These are phyloP conservation scores for Acleris laterana DNA, from an alignment of 2,888 invertebrate genomes.

Conservation along the genomic window DNA sequence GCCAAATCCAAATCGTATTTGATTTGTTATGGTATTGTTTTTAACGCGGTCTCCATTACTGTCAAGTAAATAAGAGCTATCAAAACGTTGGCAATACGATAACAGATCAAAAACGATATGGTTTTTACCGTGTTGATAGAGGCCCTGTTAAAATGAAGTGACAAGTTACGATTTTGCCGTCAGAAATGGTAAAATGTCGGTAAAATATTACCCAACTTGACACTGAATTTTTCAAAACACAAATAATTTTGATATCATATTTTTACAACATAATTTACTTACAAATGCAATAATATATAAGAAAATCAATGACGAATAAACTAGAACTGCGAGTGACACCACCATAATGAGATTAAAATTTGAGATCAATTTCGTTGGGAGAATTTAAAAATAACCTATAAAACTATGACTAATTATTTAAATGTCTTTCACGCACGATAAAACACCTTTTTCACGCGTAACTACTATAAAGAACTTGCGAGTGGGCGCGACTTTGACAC, in stretches of 20 bases:
- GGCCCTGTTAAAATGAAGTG: no score
- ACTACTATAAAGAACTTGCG: slow-evolving; percentile 3
- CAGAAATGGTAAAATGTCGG: no score
- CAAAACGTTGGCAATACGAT: no score
- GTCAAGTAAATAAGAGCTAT: no score
- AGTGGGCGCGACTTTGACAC: not conserved
- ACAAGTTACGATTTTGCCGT: no score
- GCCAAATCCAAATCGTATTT: no score
- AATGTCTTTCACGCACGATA: slow-evolving; percentile 5
- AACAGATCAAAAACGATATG: no score
- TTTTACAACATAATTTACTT: slow-evolving; percentile 9
- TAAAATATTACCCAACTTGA: no score
- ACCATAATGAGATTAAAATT: slow-evolving; percentile 29
- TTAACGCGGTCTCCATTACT: no score
- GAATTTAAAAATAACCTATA: slow-evolving; percentile 2
- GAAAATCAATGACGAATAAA: slow-evolving; percentile 6
- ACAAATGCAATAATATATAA: slow-evolving; percentile 25
- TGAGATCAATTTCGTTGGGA: slow-evolving; percentile 13
- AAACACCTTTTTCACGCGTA: slow-evolving; percentile 7
- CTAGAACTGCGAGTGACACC: slow-evolving; percentile 7
- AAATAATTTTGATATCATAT: not conserved
- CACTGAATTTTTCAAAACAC: no score
- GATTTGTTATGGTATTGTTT: no score
- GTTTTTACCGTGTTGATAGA: no score
- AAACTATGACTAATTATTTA: not conserved